These are phyloP conservation scores for Peromyscus californicus DNA, from an alignment of 2,113 vertebrate genomes.

Conservation along the genomic window DNA sequence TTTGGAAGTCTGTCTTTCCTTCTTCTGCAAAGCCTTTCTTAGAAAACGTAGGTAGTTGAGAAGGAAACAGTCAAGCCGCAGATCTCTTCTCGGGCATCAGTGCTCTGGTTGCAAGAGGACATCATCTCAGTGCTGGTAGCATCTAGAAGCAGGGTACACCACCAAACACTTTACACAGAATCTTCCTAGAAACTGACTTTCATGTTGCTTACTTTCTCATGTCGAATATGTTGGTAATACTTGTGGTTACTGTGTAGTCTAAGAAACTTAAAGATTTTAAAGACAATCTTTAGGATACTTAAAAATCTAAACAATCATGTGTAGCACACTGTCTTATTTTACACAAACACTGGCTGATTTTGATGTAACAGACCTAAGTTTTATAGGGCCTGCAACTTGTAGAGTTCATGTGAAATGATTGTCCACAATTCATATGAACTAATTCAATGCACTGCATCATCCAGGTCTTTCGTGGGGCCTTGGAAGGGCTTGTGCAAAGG, in stretches of 20 bases:
- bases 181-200: neutral
- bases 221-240: neutral
- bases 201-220: slow-evolving; percentile 10
- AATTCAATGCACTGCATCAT: neutral
- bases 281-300: slow-evolving; percentile 10
- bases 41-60: slow-evolving; percentile 49
- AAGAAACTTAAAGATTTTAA: slow-evolving; percentile 58
- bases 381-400: neutral
- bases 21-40: slow-evolving; percentile 44
- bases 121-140: slow-evolving; percentile 24
- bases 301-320: neutral
- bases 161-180: neutral
- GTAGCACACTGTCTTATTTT: neutral
- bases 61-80: neutral
- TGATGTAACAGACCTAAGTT: neutral
- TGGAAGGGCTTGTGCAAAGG: neutral
- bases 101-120: neutral
- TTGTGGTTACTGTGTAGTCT: neutral
- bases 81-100: neutral
- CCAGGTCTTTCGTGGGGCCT: neutral
- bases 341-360: slow-evolving; percentile 31
- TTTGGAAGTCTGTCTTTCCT: slow-evolving; percentile 20
- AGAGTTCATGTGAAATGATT: neutral
- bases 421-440: neutral
- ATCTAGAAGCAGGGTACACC: slow-evolving; percentile 58